These are phyloP conservation scores for Todiramphus saurophagus DNA, from an alignment of 2,113 vertebrate species.

Conservation along the genomic window DNA sequence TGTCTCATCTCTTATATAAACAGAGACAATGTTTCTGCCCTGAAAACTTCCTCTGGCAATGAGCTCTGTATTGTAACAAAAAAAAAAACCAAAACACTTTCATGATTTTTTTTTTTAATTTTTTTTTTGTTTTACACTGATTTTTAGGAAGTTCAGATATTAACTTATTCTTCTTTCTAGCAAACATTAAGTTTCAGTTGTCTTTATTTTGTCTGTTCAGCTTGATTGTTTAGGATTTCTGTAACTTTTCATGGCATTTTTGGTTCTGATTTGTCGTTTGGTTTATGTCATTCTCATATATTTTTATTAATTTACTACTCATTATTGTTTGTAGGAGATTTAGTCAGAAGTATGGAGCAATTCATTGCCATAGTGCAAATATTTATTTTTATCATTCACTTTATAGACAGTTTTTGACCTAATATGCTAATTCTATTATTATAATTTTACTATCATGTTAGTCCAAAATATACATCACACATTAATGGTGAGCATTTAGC, in stretches of 20 bases:
- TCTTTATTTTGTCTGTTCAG: neutral
- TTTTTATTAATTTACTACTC: neutral
- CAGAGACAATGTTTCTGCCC: neutral
- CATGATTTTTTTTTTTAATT: neutral
- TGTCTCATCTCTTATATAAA: neutral
- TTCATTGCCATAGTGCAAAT: neutral
- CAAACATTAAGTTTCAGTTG: neutral
- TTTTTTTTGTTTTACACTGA: neutral
- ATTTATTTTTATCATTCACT: neutral
- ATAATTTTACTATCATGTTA: neutral
- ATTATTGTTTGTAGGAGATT: neutral
- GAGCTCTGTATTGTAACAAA: neutral
- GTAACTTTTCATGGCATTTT: neutral
- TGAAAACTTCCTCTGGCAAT: neutral
- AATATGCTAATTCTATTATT: neutral
- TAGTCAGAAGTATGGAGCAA: neutral
- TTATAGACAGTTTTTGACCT: neutral
- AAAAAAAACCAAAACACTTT: neutral
- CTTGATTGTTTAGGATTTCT: neutral
- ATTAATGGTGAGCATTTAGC: neutral
- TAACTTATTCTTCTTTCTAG: neutral
- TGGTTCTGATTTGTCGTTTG: neutral
- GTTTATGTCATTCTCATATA: neutral
- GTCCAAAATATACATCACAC: neutral
- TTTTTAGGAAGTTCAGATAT: neutral